Evolutionary conservation across 2,888 invertebrate species (phyloP).

Genomic region (Hemithea aestivaria): DNA sequence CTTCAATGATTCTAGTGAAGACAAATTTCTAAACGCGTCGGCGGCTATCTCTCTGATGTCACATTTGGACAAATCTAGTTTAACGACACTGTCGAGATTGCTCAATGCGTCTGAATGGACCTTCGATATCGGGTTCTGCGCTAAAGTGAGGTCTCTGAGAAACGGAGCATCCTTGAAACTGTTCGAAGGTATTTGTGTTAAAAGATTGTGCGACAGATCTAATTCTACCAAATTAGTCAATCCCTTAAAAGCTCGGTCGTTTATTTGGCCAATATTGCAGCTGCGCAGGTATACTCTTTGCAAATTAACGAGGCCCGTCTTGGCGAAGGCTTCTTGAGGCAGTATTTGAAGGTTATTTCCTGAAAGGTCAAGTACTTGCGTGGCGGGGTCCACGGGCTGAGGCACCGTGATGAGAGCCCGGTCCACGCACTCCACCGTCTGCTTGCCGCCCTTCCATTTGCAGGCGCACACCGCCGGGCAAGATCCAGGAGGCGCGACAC

Average conservation of each 20-base stretch:
- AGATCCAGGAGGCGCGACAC: slow-evolving; percentile 76
- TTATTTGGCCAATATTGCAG: slow-evolving; percentile 92
- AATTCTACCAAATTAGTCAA: slow-evolving; percentile 93
- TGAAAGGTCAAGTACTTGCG: slow-evolving; percentile 94
- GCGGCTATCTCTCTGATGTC: slow-evolving; percentile 88
- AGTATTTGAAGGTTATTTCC: slow-evolving; percentile 92
- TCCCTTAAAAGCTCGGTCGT: slow-evolving; percentile 90
- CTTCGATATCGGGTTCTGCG: slow-evolving; percentile 90
- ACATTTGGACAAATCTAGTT: slow-evolving; percentile 90
- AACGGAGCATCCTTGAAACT: slow-evolving; percentile 90
- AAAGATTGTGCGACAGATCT: slow-evolving; percentile 90
- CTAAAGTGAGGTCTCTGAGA: slow-evolving; percentile 88
- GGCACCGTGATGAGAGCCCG: slow-evolving; percentile 91
- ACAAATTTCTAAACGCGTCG: slow-evolving; percentile 84
- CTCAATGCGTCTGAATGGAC: slow-evolving; percentile 87
- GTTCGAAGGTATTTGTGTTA: slow-evolving; percentile 88
- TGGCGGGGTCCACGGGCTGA: slow-evolving; percentile 90
- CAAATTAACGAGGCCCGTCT: slow-evolving; percentile 89
- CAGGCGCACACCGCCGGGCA: slow-evolving; percentile 91
- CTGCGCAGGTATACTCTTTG: slow-evolving; percentile 91
- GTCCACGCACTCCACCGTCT: slow-evolving; percentile 94
- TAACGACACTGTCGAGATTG: slow-evolving; percentile 86
- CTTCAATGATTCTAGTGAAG: slow-evolving; percentile 87
- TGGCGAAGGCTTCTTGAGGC: slow-evolving; percentile 89
- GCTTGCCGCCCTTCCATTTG: slow-evolving; percentile 97